phyloP scores from a whole-genome alignment of 2,113 vertebrate species.

The Phaethornis superciliosus region DNA sequence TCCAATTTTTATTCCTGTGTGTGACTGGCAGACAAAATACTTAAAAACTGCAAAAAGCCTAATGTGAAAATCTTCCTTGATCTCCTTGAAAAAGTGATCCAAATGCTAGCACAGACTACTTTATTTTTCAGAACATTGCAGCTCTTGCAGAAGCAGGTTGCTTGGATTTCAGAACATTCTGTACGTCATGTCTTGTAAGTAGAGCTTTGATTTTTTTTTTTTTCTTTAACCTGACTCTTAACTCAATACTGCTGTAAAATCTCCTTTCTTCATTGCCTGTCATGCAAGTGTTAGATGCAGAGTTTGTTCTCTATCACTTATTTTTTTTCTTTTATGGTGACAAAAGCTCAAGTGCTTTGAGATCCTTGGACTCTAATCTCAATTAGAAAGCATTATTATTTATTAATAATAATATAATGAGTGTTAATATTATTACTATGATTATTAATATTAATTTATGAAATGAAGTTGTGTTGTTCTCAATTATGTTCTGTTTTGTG shows the following conservation, averaged over 20 bases:
- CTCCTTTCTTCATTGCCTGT: background rate
- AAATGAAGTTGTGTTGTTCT: background rate
- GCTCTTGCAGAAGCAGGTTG: constrained; percentile 90
- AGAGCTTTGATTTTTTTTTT: background rate
- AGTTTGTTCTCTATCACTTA: background rate
- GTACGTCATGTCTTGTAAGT: constrained; percentile 93
- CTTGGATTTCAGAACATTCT: constrained; percentile 91
- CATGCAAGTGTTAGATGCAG: background rate
- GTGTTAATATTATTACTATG: too few species aligned
- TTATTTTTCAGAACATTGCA: constrained; percentile 85
- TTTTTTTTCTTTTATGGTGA: background rate
- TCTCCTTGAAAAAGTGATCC: background rate
- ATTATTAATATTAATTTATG: background rate
- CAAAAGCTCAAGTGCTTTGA: background rate
- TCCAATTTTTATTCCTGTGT: background rate
- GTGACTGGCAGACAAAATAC: background rate
- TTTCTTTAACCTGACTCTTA: background rate
- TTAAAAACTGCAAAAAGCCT: background rate
- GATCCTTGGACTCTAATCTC: background rate
- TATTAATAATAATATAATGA: too few species aligned
- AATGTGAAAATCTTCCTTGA: background rate
- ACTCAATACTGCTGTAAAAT: background rate
- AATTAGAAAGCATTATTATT: background rate
- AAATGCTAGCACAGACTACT: background rate
- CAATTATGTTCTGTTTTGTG: background rate